Evolutionary conservation across 1,140 invertebrate genomes (phyloP).

Genomic region (Drosophila lacteicornis): DNA sequence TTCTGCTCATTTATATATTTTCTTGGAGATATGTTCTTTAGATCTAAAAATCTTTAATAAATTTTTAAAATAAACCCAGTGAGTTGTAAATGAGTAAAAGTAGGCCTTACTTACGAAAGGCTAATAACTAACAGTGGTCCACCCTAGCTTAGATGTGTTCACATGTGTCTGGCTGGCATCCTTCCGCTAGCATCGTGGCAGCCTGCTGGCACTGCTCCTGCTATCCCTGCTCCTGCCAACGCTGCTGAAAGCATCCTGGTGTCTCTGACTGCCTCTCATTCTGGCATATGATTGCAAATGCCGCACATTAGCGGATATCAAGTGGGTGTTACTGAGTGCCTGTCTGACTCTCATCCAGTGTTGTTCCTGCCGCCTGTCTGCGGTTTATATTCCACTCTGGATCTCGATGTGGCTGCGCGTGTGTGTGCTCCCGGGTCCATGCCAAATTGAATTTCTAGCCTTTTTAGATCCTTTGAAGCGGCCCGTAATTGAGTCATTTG

Average conservation of each 20-base stretch:
- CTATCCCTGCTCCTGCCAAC: neutral
- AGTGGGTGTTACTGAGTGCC: constrained; percentile 80
- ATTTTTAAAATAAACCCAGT: too few species aligned
- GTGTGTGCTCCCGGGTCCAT: constrained; percentile 60
- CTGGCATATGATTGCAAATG: constrained; percentile 82
- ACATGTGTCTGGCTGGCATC: constrained; percentile 41
- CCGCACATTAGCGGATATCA: constrained; percentile 83
- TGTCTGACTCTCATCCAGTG: constrained; percentile 48
- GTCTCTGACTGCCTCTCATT: constrained; percentile 48
- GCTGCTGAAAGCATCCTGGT: constrained; percentile 48
- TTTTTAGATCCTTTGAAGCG: constrained; percentile 82
- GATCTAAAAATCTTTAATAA: too few species aligned
- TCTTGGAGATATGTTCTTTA: too few species aligned
- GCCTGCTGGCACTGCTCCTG: neutral
- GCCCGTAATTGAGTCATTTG: constrained; percentile 80
- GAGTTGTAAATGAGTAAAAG: too few species aligned
- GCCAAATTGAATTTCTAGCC: constrained; percentile 82
- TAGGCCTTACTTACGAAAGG: too few species aligned
- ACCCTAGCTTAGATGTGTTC: constrained; percentile 19
- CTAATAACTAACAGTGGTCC: constrained; percentile 3
- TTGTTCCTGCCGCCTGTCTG: constrained; percentile 44
- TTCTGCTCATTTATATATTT: too few species aligned
- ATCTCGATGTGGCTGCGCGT: constrained; percentile 14
- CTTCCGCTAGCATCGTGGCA: constrained; percentile 35
- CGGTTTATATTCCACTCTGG: constrained; percentile 53